Evolutionary conservation across 2,113 vertebrate genomes (phyloP).

Genomic region (Pomatostomus ruficeps): DNA sequence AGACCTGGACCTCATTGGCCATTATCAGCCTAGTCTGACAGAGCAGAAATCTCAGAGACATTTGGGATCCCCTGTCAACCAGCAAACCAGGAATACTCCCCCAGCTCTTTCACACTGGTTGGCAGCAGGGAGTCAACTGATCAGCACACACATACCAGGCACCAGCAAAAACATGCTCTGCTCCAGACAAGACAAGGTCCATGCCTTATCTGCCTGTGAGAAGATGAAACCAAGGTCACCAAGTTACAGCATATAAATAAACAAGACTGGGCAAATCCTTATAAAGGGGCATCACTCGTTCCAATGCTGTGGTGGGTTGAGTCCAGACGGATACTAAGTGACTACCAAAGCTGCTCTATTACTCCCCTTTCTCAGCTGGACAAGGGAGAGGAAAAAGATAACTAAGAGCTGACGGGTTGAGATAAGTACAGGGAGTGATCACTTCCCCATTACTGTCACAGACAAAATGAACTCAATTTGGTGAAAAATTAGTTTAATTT

Average conservation of each 20-base stretch:
- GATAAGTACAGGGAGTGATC: neutral
- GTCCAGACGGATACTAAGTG: neutral
- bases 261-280: neutral
- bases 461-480: neutral
- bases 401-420: neutral
- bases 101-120: neutral
- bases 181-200: neutral
- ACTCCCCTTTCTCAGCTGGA: neutral
- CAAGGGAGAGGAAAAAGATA: neutral
- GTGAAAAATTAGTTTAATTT: neutral
- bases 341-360: neutral
- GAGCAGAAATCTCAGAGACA: neutral
- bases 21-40: neutral
- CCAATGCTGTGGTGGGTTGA: neutral
- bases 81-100: neutral
- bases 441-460: neutral
- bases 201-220: neutral
- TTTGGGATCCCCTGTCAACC: neutral
- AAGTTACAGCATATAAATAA: neutral
- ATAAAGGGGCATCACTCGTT: neutral
- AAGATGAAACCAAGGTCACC: neutral
- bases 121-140: neutral
- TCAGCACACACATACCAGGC: neutral
- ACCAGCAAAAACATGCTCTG: neutral
- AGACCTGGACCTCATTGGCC: neutral